Evolutionary conservation across 2,888 invertebrate species (phyloP).

Genomic region (Phortica magna): DNA sequence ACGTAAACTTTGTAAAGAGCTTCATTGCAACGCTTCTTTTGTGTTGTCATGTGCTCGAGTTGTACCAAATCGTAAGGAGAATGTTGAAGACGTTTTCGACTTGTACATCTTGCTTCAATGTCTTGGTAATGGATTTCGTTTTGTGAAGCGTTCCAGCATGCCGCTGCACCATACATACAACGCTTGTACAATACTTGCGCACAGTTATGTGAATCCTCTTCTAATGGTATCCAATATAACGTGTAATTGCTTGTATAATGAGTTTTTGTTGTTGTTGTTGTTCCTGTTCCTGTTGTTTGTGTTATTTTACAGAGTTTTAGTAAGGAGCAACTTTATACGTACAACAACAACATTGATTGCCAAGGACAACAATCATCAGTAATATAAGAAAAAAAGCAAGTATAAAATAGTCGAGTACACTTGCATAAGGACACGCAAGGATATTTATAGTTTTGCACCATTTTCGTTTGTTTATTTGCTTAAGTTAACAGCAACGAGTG

Average conservation of each 20-base stretch:
- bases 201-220: slow-evolving; percentile 27
- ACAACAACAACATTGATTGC: slow-evolving; percentile 1
- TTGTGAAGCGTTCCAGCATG: neutral
- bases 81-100: slow-evolving; percentile 25
- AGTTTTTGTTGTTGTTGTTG: slow-evolving; percentile 46
- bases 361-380: neutral
- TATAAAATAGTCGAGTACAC: slow-evolving; percentile 22
- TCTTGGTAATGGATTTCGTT: slow-evolving; percentile 28
- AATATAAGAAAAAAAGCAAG: neutral
- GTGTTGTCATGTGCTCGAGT: slow-evolving; percentile 12
- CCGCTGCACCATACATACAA: neutral
- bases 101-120: slow-evolving; percentile 28
- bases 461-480: slow-evolving; percentile 34
- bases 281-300: slow-evolving; percentile 12
- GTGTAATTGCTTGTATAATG: slow-evolving; percentile 57
- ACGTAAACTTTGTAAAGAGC: slow-evolving; percentile 19
- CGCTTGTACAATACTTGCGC: neutral
- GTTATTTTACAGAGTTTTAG: slow-evolving; percentile 20
- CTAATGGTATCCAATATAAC: slow-evolving; percentile 52
- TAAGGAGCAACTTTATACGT: slow-evolving; percentile 22
- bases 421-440: slow-evolving; percentile 40
- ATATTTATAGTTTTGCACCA: slow-evolving; percentile 42
- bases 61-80: neutral
- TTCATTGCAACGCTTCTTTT: neutral
- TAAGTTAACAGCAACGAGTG: neutral